Evolutionary conservation across 1,140 invertebrate species (phyloP), one percentile per base, ranked within the genome.

Genomic region (Agrypnia vestita): DNA sequence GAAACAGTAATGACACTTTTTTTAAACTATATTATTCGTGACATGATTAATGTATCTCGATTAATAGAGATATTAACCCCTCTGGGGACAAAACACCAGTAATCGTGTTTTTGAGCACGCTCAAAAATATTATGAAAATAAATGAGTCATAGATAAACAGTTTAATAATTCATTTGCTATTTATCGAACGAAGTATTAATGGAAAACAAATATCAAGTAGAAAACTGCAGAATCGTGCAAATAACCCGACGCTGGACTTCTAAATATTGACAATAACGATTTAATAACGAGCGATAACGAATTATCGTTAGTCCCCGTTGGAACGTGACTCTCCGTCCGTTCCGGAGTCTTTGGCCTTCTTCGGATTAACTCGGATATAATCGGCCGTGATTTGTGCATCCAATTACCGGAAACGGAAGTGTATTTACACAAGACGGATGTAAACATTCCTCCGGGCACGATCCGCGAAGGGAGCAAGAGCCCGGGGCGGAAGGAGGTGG

Each of bases 371-470:
- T 47, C 67, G 67, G 67, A 71, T 71, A 49, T 71, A 71, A 71
- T 71, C 47, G 67, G 59, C 51, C 35, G 53, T 72, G 69, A 73
- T 79, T 79, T 79, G 78, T 79, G 78, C 78, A 79, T 74, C 78
- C 69, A 71, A 79, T 79, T 79, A 79, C 64, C 35, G 74, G 35
- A 49, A 12, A n/a, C 19, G 67, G 53, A 71, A 47, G 49, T 59
- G 55, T 79, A 72, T 79, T 79, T 79, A 59, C 55, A 43, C 67
- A 25, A 19, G 44, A 35, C 43, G 59, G 25, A 62, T 46, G 72
- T 73, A 73, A 79, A 79, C 76, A 67, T 46, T 15, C 25, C 47
- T 44, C 21, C 19, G 12, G 21, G 64, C 49, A 35, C 56, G 61
- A 47, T 69, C 64, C 17, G 67, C 43, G 43, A 35, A 44, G 43